phyloP scores from a whole-genome alignment of 92 coral and sea anemone genomes.

The Paragorgia papillata region DNA sequence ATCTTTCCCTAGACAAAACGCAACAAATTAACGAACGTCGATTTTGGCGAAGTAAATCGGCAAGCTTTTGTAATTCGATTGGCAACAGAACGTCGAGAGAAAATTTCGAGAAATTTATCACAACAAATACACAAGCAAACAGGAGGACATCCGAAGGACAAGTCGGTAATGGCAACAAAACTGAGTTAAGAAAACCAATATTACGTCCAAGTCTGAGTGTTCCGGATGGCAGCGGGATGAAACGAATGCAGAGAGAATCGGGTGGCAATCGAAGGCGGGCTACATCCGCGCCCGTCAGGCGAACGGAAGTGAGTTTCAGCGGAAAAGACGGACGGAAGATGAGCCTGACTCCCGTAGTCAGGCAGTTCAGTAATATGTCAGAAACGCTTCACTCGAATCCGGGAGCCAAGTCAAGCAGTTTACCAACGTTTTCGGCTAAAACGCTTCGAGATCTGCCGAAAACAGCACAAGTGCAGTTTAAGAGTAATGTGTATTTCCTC shows the following conservation, averaged over 20 bases:
- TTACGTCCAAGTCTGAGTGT: background rate
- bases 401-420: background rate
- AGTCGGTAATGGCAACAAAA: too few relatives aligned
- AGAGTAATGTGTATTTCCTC: constrained; percentile 22
- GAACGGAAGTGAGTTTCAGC: constrained; percentile 14
- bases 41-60: background rate
- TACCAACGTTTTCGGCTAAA: background rate
- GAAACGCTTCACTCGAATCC: background rate
- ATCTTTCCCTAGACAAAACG: too few relatives aligned
- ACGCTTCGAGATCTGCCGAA: constrained; percentile 27
- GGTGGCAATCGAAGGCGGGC: constrained; percentile 10
- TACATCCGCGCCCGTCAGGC: constrained; percentile 15
- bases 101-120: background rate
- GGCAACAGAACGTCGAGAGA: too few relatives aligned
- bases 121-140: too few relatives aligned
- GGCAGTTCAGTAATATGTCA: constrained; percentile 9
- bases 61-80: background rate
- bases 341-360: constrained; percentile 40
- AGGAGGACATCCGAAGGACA: too few relatives aligned
- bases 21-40: too few relatives aligned
- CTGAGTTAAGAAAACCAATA: background rate
- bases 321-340: constrained; percentile 31
- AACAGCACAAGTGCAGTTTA: constrained; percentile 27
- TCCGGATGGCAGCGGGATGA: background rate
- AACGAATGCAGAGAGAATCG: background rate